Evolutionary conservation across 2,888 invertebrate genomes (phyloP), one percentile per base, ranked within the genome.

Genomic region (Agrotis ipsilon): DNA sequence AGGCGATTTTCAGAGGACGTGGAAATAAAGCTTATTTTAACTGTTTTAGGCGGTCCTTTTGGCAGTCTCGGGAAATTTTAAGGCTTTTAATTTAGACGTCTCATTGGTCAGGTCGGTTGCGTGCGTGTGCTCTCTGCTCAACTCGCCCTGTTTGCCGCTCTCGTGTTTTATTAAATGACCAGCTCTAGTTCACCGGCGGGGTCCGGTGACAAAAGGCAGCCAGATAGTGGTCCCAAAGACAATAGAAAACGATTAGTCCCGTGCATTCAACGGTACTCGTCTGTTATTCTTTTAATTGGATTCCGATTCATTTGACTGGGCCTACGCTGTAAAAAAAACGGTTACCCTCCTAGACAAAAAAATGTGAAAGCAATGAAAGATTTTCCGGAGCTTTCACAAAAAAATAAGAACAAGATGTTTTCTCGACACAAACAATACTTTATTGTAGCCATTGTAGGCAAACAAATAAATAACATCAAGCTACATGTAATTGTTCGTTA

Each of bases 141-240:
- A 64, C 78, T 61, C 51, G 70, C 82, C 85, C 86, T 90, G 90
- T 93, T 92, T 91, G 92, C 90, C 83, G 83, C 82, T 80, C 82
- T 85, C 81, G 79, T 95, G 89, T 90, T 91, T 95, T 95, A 95
- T 94, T 93, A 92, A 96, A 91, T 82, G 89, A 78, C 87, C 90
- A 90, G 88, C 70, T 92, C 93, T 94, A 93, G 94, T 94, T 91
- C 82, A 79, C 80, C 82, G 86, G 83, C 83, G 85, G 84, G 85
- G 82, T 81, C 61, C 86, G 82, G 78, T 85, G 89, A 92, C 94
- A 94, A 94, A 92, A 90, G 92, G 83, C 73, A 59, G 82, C 73
- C 89, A 90, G 91, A 95, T 95, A 95, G 95, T 95, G 94, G 87
- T 80, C 78, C 88, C 83, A 92, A 90, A 92, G 89, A 95, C 95